These are phyloP conservation scores for Nothoprocta pentlandii DNA, from an alignment of 2,113 vertebrate species.

Conservation along the genomic window DNA sequence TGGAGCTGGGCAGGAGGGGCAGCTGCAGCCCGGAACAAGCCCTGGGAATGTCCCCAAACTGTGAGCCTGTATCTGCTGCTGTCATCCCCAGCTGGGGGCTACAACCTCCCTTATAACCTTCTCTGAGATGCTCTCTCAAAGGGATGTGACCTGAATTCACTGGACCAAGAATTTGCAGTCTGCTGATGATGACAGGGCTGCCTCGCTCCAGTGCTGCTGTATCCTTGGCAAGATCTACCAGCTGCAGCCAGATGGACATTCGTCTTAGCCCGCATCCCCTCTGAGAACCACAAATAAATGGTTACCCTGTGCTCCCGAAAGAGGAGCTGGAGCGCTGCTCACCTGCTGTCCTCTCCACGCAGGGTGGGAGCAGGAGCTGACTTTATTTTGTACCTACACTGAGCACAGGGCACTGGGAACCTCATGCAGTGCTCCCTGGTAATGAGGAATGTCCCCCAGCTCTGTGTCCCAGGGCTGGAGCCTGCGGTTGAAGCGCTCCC, in stretches of 20 bases:
- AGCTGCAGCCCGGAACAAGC: background rate
- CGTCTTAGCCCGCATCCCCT: background rate
- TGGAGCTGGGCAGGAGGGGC: background rate
- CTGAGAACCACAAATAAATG: conserved; percentile 49
- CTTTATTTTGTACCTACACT: conserved; percentile 21
- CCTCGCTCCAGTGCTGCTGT: background rate
- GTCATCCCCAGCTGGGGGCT: background rate
- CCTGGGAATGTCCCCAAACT: background rate
- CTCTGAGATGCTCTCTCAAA: background rate
- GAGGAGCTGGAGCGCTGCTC: background rate
- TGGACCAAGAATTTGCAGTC: background rate
- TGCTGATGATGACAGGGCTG: background rate
- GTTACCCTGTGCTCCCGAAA: background rate
- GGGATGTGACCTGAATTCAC: background rate
- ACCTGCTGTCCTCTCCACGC: background rate
- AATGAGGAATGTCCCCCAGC: background rate
- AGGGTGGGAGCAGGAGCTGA: background rate
- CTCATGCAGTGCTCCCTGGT: background rate
- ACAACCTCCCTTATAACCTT: background rate
- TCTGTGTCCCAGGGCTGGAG: background rate
- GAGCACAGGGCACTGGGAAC: background rate
- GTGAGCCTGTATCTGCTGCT: background rate
- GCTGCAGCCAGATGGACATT: background rate
- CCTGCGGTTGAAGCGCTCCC: background rate
- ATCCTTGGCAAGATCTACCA: background rate